Evolutionary conservation across 2,113 vertebrate species (phyloP).

Genomic region (Microcebus griseorufus): DNA sequence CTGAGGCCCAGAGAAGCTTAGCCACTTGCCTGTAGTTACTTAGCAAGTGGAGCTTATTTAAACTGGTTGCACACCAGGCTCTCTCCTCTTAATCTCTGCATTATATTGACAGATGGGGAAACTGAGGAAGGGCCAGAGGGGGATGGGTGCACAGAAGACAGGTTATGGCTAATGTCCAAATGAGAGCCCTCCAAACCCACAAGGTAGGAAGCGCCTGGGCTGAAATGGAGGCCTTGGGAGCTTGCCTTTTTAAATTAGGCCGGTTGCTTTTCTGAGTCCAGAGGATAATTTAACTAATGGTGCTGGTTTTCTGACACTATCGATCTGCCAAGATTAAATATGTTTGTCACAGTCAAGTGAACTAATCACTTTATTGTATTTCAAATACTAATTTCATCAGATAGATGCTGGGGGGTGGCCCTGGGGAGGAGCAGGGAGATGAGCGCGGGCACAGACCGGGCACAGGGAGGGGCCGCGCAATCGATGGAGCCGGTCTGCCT

Average conservation of each 20-base stretch:
- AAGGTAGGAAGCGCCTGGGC: background rate
- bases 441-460: accelerated
- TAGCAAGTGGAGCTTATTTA: background rate
- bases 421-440: background rate
- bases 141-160: background rate
- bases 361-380: constrained; percentile 82
- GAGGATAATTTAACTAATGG: constrained; percentile 78
- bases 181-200: background rate
- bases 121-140: background rate
- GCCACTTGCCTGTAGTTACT: background rate
- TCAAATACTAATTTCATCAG: constrained; percentile 80
- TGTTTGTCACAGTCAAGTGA: constrained; percentile 81
- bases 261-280: constrained; percentile 68
- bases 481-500: background rate
- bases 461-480: accelerated
- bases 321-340: constrained; percentile 77
- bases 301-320: constrained; percentile 75
- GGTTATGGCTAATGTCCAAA: background rate
- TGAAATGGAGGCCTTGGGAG: background rate
- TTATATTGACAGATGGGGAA: background rate
- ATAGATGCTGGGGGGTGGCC: constrained; percentile 49
- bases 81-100: background rate
- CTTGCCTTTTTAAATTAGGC: constrained; percentile 72
- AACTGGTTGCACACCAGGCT: background rate
- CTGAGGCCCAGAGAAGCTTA: background rate